A percentile compares a stretch with the other conserved stretches of the same genome.
phyloP scores from a whole-genome alignment of 2,888 invertebrate genomes.

The Ischnus inquisitorius region DNA sequence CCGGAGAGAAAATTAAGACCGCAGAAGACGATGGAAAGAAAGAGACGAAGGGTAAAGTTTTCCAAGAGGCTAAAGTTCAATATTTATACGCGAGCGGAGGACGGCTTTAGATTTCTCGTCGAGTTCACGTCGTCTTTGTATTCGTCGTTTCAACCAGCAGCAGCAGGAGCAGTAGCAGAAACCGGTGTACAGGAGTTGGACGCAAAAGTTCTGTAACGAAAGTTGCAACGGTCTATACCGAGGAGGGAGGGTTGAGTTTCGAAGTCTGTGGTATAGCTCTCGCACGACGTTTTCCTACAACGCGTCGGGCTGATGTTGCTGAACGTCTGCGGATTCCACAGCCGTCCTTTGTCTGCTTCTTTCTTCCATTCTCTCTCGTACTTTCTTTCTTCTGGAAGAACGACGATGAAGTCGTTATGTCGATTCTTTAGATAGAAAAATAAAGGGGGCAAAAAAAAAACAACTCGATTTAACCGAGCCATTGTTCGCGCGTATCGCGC shows the following conservation, averaged over 20 bases:
- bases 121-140: slow-evolving; percentile 50
- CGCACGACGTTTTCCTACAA: slow-evolving; percentile 39
- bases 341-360: slow-evolving; percentile 3
- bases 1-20: slow-evolving; percentile 46
- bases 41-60: slow-evolving; percentile 13
- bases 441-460: not conserved
- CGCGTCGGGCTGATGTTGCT: slow-evolving; percentile 2
- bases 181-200: slow-evolving; percentile 16
- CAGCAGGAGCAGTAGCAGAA: not conserved
- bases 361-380: slow-evolving; percentile 17
- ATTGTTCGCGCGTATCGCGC: slow-evolving; percentile 26
- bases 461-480: slow-evolving; percentile 26
- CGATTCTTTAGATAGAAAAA: slow-evolving; percentile 35
- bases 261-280: slow-evolving; percentile 34
- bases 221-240: slow-evolving; percentile 42
- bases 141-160: slow-evolving; percentile 42
- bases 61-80: slow-evolving; percentile 55
- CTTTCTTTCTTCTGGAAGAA: slow-evolving; percentile 22
- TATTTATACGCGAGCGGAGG: slow-evolving; percentile 64
- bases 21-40: not conserved
- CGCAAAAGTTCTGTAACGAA: slow-evolving; percentile 55
- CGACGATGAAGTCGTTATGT: slow-evolving; percentile 39
- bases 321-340: slow-evolving; percentile 28
- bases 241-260: slow-evolving; percentile 28
- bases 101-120: slow-evolving; percentile 38